Conservation (phyloP, 1,140 invertebrate genomes). For the Hycleus phaleratus region DNA sequence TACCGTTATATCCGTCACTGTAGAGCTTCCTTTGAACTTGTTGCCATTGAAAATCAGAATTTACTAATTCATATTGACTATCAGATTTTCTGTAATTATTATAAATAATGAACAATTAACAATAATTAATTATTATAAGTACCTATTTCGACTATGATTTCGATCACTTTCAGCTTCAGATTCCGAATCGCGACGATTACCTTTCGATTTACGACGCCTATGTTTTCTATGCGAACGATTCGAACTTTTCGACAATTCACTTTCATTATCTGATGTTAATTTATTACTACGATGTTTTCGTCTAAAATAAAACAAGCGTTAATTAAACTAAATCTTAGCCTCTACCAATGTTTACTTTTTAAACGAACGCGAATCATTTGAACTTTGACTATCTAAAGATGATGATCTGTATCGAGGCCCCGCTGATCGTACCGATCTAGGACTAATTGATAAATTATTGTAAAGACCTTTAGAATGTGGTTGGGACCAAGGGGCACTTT, state of each 20-base stretch:
- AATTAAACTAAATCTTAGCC: too few species aligned
- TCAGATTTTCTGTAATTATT: constrained; percentile 36
- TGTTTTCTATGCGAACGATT: constrained; percentile 62
- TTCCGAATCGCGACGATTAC: constrained; percentile 49
- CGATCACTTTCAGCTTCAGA: constrained; percentile 46
- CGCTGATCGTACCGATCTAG: constrained; percentile 61
- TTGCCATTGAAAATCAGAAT: constrained; percentile 79
- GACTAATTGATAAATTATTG: constrained; percentile 52
- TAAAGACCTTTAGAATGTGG: constrained; percentile 65
- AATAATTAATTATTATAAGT: neutral
- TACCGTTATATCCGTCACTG: constrained; percentile 49
- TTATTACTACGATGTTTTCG: constrained; percentile 56
- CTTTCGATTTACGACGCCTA: constrained; percentile 57
- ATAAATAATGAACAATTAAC: neutral
- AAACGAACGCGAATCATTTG: constrained; percentile 63
- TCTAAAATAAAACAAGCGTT: constrained; percentile 13
- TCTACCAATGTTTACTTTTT: constrained; percentile 42
- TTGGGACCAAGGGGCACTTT: constrained; percentile 75
- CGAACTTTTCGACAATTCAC: constrained; percentile 75
- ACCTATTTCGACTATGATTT: neutral
- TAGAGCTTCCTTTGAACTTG: constrained; percentile 68
- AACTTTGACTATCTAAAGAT: constrained; percentile 81
- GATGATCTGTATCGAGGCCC: constrained; percentile 44
- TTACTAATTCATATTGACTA: constrained; percentile 60
- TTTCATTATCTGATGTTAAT: constrained; percentile 79